phyloP scores from a whole-genome alignment of 2,888 invertebrate species.

The Beris chalybata region DNA sequence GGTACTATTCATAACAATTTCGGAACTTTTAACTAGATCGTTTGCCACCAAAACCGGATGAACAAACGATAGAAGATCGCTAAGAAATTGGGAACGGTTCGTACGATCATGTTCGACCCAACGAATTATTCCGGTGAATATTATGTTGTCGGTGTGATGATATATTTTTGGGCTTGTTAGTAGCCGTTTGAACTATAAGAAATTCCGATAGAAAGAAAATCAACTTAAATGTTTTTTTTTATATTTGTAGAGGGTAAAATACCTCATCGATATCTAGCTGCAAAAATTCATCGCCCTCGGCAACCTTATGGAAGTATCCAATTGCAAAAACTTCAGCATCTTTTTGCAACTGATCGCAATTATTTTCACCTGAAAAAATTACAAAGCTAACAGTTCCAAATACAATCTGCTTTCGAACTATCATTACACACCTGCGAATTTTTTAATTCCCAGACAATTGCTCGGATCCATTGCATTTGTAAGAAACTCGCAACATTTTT shows the following conservation, averaged over 20 bases:
- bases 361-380: constrained; percentile 43
- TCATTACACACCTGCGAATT: constrained; percentile 43
- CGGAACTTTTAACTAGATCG: constrained; percentile 41
- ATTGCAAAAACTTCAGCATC: constrained; percentile 44
- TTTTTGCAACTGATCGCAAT: constrained; percentile 41
- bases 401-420: constrained; percentile 28
- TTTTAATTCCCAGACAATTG: constrained; percentile 45
- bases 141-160: constrained; percentile 45
- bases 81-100: constrained; percentile 41
- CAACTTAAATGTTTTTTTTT: background rate
- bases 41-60: constrained; percentile 46
- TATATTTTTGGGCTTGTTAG: constrained; percentile 44
- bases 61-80: constrained; percentile 42
- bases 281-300: constrained; percentile 45
- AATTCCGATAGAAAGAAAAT: constrained; percentile 34
- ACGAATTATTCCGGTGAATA: constrained; percentile 44
- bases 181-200: constrained; percentile 36
- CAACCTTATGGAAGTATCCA: constrained; percentile 45
- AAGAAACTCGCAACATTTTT: constrained; percentile 43
- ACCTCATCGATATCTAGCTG: constrained; percentile 45
- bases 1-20: constrained; percentile 40
- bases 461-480: constrained; percentile 41
- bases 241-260: constrained; percentile 1
- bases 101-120: constrained; percentile 43
- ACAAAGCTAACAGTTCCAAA: constrained; percentile 29